Percentiles rank a stretch among this genome's conserved stretches.
Evolutionary conservation across 2,113 vertebrate species (phyloP).

Genomic region (Phrynosoma platyrhinos): DNA sequence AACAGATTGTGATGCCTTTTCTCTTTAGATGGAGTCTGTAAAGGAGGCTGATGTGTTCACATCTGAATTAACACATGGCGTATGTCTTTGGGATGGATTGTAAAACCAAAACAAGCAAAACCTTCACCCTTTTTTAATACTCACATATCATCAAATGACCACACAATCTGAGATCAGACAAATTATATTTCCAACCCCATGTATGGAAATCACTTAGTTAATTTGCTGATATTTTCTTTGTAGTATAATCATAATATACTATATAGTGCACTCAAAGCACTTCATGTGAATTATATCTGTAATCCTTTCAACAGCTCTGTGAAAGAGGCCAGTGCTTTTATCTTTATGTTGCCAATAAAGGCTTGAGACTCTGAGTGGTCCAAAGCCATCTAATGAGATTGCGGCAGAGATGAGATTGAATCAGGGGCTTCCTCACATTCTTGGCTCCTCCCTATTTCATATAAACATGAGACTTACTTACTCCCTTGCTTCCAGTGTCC

Average conservation of each 20-base stretch:
- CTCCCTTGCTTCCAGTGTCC: not conserved
- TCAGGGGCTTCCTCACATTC: not conserved
- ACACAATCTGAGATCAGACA: no score
- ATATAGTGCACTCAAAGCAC: not conserved
- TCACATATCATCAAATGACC: no score
- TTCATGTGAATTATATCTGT: not conserved
- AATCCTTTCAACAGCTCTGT: not conserved
- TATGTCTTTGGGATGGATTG: not conserved
- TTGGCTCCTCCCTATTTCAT: not conserved
- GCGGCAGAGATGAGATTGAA: not conserved
- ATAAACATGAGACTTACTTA: not conserved
- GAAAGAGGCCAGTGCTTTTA: not conserved
- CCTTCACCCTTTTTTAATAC: no score
- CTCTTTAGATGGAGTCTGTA: not conserved
- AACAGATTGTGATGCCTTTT: no score
- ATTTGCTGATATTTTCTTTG: no score
- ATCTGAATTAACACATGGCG: not conserved
- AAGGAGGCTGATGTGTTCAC: not conserved
- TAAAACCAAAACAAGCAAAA: not conserved
- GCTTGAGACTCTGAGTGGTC: not conserved
- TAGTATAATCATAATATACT: no score
- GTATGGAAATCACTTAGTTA: no score
- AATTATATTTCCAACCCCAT: no score
- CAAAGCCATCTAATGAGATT: not conserved
- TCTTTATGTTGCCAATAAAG: not conserved